phyloP scores from a whole-genome alignment of 2,797 vertebrate species.

The Limosa lapponica region DNA sequence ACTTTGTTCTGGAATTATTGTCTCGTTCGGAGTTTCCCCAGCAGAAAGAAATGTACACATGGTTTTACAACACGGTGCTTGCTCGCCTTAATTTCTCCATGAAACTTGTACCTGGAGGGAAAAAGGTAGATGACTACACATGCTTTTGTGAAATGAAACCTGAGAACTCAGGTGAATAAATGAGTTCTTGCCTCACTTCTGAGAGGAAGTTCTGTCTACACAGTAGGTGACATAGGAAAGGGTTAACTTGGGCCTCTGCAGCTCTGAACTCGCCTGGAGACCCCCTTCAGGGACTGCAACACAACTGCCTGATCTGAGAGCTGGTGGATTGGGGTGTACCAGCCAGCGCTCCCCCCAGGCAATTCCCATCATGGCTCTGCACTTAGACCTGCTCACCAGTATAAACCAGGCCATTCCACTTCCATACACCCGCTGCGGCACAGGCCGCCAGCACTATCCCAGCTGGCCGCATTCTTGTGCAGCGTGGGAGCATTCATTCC shows the following conservation, averaged over 20 bases:
- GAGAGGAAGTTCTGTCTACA: neutral
- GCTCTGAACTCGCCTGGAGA: neutral
- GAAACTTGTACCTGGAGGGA: neutral
- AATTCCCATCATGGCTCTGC: neutral
- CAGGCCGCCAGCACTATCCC: neutral
- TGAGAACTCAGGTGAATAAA: neutral
- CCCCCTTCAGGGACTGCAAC: neutral
- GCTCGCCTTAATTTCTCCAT: neutral
- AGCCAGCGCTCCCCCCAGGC: neutral
- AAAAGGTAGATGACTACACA: fast-evolving
- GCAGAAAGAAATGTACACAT: fast-evolving
- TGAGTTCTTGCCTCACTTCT: neutral
- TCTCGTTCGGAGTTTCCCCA: neutral
- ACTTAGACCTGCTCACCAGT: neutral
- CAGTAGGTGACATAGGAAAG: neutral
- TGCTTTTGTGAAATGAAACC: neutral
- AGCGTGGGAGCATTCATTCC: fast-evolving
- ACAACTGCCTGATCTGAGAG: neutral
- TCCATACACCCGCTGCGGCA: fast-evolving
- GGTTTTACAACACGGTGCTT: fast-evolving
- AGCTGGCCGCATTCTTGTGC: neutral
- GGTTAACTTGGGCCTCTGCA: neutral
- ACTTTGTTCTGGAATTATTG: neutral
- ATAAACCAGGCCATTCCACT: neutral
- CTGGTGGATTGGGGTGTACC: too few species aligned